Base-by-base conservation (phyloP, 2,797 vertebrate genomes). In the Mareca strepera region DNA sequence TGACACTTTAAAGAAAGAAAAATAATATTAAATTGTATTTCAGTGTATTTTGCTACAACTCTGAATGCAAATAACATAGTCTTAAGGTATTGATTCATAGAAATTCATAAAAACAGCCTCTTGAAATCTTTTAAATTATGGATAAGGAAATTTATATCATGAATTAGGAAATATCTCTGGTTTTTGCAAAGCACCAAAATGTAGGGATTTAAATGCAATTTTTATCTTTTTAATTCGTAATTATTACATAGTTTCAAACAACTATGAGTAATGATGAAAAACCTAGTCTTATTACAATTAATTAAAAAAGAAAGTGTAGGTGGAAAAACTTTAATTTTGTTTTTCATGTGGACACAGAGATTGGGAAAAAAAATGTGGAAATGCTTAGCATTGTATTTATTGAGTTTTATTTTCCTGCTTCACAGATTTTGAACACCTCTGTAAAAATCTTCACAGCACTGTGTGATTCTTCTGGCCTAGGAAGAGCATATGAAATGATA, bases 401-500 rank as follows among this genome's bases (percentile, higher is more conserved):
- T 15, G 23, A 4, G 1, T 11, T 63, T 92, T 22, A 8, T 95
- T 90, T 92, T 88, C 74, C 79, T 91, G 22, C 89, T 87, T 77
- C 59, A 43, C 88, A 98, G 98, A 93, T 93, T 78, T 91, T 98
- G 81, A 87, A 94, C 29, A 92, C 81, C 17, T 98, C 96, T 53
- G 39, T 97, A 68, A 80, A 97, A 93, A 97, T 98, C 94, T 98
- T 98, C 35, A 87, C 93, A 75, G 66, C 63, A 17, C 92, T 98
- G 50, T 35, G 63, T 59, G 98, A 98, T 92, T 96, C 97, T 60
- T 68, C 94, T 82, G 97, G 97, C 86, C 93, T 98, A 52, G 97
- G 97, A 73, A 98, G 94, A 98, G 97, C 98, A 82, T 98, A 98
- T 48, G 96, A 98, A 97, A 97, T 98, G 18, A 86, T 96, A 52